A percentile compares a stretch with the other conserved stretches of the same genome.
phyloP scores from a whole-genome alignment of 2,797 vertebrate species.

The Eulemur mongoz region DNA sequence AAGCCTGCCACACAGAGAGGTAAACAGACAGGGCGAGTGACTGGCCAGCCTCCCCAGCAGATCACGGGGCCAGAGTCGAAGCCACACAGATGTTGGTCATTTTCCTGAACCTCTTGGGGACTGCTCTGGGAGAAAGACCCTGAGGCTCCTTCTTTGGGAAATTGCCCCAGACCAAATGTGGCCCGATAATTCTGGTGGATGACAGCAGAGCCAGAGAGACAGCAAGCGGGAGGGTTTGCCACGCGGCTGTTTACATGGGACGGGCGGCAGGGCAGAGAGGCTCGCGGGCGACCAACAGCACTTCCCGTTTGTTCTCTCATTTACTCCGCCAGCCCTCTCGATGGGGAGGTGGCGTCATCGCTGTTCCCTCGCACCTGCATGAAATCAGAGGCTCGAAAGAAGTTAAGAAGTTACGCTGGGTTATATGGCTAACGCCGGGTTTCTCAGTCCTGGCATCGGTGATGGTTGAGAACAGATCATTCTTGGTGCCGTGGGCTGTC shows the following conservation, averaged over 20 bases:
- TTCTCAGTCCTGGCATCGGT: neutral
- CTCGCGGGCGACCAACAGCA: accelerated
- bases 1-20: accelerated
- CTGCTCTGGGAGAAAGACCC: neutral
- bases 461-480: accelerated
- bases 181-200: neutral
- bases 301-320: accelerated
- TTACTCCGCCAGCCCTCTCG: too few species aligned
- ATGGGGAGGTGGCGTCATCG: accelerated
- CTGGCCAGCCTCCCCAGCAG: accelerated
- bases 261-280: neutral
- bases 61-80: accelerated
- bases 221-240: accelerated
- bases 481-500: accelerated
- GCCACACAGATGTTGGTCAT: accelerated
- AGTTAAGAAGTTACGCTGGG: accelerated
- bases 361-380: accelerated
- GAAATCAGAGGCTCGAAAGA: neutral
- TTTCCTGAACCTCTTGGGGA: neutral
- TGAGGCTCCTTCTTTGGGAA: accelerated
- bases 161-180: too few species aligned
- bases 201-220: too few species aligned
- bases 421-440: accelerated
- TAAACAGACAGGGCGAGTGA: accelerated
- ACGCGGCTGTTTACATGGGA: accelerated